phyloP scores from a whole-genome alignment of 2,797 vertebrate species.

The Ibycter americanus region DNA sequence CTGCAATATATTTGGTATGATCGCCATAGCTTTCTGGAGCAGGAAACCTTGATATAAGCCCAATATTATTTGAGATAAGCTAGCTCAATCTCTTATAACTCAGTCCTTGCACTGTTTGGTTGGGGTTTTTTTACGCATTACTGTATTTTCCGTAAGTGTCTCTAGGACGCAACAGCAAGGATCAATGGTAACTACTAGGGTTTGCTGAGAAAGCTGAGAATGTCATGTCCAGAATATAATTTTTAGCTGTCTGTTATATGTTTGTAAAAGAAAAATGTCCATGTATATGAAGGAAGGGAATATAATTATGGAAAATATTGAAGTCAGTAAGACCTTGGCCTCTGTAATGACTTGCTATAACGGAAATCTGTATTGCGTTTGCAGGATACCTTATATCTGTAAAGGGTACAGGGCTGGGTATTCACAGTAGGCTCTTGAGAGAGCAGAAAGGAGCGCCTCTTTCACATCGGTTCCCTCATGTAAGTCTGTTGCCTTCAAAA shows the following conservation, averaged over 20 bases:
- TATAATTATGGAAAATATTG: not conserved
- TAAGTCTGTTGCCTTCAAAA: not conserved
- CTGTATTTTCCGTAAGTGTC: not conserved
- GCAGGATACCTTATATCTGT: not conserved
- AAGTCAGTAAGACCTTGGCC: not conserved
- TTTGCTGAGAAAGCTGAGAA: not conserved
- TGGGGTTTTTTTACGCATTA: not conserved
- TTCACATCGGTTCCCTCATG: not conserved
- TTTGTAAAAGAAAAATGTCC: not conserved
- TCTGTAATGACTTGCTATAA: not conserved
- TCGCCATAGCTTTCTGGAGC: not conserved
- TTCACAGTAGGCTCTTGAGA: not conserved
- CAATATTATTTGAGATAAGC: not conserved
- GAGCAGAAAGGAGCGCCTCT: not conserved
- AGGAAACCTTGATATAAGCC: not conserved
- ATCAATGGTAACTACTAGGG: not conserved
- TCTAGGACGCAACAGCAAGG: not conserved
- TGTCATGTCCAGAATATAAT: not conserved
- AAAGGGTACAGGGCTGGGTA: not conserved
- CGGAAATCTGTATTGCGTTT: not conserved
- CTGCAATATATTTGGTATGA: not conserved
- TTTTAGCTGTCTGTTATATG: not conserved
- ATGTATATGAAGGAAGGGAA: not conserved
- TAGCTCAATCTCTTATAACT: not conserved
- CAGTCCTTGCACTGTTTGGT: not conserved